These are phyloP conservation scores for Polyploca ridens DNA, from an alignment of 2,888 invertebrate genomes.

Conservation along the genomic window DNA sequence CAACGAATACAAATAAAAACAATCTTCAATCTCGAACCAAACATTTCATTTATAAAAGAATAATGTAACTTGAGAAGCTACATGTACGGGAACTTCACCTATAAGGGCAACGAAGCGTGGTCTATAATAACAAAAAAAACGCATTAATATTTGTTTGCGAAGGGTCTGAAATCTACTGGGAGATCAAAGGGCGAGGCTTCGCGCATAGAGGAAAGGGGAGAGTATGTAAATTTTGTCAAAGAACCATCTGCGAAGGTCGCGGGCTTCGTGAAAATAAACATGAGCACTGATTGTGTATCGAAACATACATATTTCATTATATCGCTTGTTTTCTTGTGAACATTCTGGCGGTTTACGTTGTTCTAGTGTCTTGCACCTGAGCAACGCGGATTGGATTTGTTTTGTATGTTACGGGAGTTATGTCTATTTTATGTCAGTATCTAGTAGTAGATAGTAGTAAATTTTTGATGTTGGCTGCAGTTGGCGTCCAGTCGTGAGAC, in stretches of 20 bases:
- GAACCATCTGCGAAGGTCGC: constrained; percentile 12
- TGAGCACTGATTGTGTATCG: constrained; percentile 14
- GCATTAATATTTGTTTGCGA: constrained; percentile 15
- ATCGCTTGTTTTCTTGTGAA: constrained; percentile 6
- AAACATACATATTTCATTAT: constrained; percentile 11
- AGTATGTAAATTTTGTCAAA: constrained; percentile 16
- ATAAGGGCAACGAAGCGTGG: constrained; percentile 6
- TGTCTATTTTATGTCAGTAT: no score
- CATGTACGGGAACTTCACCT: constrained; percentile 7
- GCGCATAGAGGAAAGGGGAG: neutral
- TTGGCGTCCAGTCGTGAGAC: no score
- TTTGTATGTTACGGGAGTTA: neutral
- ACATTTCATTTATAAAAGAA: neutral
- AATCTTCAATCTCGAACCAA: neutral
- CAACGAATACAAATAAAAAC: neutral
- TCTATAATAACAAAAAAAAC: constrained; percentile 11
- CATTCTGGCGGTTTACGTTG: neutral
- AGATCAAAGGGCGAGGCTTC: constrained; percentile 12
- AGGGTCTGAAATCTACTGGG: constrained; percentile 15
- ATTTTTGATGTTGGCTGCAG: no score
- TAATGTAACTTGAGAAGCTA: neutral
- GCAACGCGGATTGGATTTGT: neutral
- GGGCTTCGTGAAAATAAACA: constrained; percentile 11
- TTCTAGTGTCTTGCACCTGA: neutral
- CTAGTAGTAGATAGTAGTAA: no score